A percentile compares a stretch with the other conserved stretches of the same genome.
These are phyloP conservation scores for Ostrea edulis DNA, from an alignment of 1,140 invertebrate species.

Conservation along the genomic window DNA sequence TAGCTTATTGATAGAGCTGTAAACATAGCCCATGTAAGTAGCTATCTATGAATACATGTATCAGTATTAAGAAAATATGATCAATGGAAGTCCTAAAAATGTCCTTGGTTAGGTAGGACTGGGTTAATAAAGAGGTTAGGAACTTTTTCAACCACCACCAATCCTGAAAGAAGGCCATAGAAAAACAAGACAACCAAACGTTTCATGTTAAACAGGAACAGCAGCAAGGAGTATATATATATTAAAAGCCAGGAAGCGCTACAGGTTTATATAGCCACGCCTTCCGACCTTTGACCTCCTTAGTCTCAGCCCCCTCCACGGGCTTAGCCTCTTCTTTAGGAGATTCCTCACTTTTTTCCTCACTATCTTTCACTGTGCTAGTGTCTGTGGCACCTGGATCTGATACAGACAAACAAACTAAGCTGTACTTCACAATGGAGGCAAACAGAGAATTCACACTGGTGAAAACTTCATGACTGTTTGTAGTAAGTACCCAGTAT, in stretches of 20 bases:
- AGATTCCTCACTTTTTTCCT: slow-evolving; percentile 21
- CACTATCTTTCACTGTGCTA: background rate
- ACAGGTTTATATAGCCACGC: background rate
- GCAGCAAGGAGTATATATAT: background rate
- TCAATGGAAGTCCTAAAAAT: too few species aligned
- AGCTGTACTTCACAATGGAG: background rate
- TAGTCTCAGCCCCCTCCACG: slow-evolving; percentile 26
- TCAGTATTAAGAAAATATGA: too few species aligned
- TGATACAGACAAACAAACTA: background rate
- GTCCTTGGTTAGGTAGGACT: too few species aligned
- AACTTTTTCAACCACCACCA: background rate
- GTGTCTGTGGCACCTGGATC: slow-evolving; percentile 21
- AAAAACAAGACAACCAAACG: background rate
- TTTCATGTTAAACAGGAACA: background rate
- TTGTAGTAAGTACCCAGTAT: background rate
- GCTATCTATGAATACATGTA: too few species aligned
- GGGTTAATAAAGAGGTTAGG: background rate
- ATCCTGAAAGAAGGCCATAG: background rate
- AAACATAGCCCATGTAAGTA: too few species aligned
- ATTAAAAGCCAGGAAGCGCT: background rate
- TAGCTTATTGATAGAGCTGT: too few species aligned
- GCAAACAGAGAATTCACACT: background rate
- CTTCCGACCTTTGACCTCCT: slow-evolving; percentile 48
- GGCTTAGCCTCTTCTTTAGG: slow-evolving; percentile 34
- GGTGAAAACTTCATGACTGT: background rate